Evolutionary conservation across 2,797 vertebrate genomes (phyloP).

Genomic region (Catharus ustulatus): DNA sequence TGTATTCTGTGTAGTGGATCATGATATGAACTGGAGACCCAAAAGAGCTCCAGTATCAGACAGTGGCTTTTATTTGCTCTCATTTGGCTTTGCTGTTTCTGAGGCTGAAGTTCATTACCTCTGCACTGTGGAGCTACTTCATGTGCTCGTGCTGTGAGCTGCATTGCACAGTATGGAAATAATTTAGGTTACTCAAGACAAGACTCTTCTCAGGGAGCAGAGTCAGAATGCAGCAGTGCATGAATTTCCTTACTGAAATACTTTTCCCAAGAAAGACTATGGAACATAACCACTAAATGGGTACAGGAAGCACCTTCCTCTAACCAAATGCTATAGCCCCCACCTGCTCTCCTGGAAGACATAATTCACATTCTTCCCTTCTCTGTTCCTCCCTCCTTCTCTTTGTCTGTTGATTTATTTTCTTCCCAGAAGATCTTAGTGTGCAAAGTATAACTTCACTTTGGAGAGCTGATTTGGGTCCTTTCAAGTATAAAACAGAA

Average conservation of each 20-base stretch:
- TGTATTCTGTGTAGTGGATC: neutral
- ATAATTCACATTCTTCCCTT: neutral
- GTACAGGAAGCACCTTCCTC: neutral
- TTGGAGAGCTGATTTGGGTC: neutral
- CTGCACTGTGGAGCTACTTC: neutral
- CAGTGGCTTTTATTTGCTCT: neutral
- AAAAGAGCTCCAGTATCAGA: neutral
- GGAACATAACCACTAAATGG: neutral
- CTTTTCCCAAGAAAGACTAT: neutral
- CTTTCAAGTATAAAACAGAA: neutral
- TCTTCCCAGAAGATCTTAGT: neutral
- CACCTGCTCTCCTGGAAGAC: rapidly evolving
- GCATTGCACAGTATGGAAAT: neutral
- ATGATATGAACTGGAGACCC: neutral
- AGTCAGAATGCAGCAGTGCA: neutral
- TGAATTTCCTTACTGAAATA: neutral
- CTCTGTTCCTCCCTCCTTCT: neutral
- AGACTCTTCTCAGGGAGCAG: neutral
- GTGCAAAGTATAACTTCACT: neutral
- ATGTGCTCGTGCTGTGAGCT: neutral
- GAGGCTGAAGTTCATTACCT: neutral
- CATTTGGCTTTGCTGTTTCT: neutral
- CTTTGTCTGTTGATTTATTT: neutral
- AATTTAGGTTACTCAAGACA: neutral
- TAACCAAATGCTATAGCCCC: neutral